Base-by-base conservation (phyloP, 2,888 invertebrate species). In the Rhamnusium bicolor region DNA sequence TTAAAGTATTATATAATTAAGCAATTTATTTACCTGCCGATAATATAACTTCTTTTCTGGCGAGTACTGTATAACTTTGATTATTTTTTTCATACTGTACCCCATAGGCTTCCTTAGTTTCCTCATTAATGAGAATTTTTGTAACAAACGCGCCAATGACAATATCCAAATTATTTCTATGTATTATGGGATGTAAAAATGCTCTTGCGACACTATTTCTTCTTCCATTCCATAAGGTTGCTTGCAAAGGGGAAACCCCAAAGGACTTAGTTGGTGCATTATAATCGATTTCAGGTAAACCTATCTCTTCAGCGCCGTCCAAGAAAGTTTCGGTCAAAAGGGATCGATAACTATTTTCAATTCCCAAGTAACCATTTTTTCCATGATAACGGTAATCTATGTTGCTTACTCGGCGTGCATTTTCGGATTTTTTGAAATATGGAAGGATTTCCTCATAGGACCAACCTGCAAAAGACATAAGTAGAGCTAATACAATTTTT, bases 131-230 rank as follows among this genome's bases (percentile, higher is more conserved):
- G 1, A 93, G 81, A 18, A 93, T 83, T 86, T 90, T 91, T 1
- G 90, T 91, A 2, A 90, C 93, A 72, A 88, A 89, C 19, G 91
- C 90, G 27, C 88, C 86, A 18, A 90, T 89, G 0, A 91, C 83
- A 0, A 93, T 89, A 74, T 91, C 90, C 3, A 93, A 86, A 82
- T 93, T 93, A 76, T 85, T 87, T 66, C 93, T 86, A 51, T 89
- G 86, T 63, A 89, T 88, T 72, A 90, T 86, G 29, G 87, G 89
- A 78, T 90, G 73, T 8, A 93, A 85, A 79, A 92, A 93, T 0
- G 92, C 92, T 81, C 89, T 90, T 67, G 91, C 91, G 79, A 90
- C 88, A 83, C 91, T 90, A 67, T 84, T 89, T 40, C 93, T 88
- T 2, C 87, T 87, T 0, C 92, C 92, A 32, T 86, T 84, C 47